Conservation (phyloP, 1,140 invertebrate species). For the Platorchestia sp. region DNA sequence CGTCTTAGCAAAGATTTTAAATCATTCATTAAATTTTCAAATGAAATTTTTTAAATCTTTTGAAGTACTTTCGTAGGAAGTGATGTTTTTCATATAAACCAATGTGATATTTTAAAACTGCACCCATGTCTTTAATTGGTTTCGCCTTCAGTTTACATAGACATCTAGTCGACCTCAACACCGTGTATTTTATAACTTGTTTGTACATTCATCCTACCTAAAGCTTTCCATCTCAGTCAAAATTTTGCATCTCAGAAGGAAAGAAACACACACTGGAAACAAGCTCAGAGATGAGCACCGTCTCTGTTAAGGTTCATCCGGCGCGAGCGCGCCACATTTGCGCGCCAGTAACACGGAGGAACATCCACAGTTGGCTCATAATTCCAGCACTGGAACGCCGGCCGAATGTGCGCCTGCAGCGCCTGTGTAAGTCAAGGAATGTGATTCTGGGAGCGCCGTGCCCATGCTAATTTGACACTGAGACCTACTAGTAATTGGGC, state of each 20-base stretch:
- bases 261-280: neutral
- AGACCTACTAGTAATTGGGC: slow-evolving; percentile 15
- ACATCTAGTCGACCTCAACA: too few relatives aligned
- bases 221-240: too few relatives aligned
- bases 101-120: too few relatives aligned
- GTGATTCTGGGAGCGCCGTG: slow-evolving; percentile 7
- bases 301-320: neutral
- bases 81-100: too few relatives aligned
- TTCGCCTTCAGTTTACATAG: too few relatives aligned
- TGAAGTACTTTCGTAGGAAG: too few relatives aligned
- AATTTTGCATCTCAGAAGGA: neutral
- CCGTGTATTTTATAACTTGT: too few relatives aligned
- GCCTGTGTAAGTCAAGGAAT: slow-evolving; percentile 24
- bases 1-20: too few relatives aligned
- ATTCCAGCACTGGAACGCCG: neutral
- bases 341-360: neutral
- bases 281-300: neutral
- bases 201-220: too few relatives aligned
- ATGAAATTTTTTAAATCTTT: too few relatives aligned
- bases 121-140: too few relatives aligned
- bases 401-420: neutral
- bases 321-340: neutral
- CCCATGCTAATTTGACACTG: slow-evolving; percentile 41
- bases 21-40: too few relatives aligned
- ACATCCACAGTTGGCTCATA: neutral